Evolutionary conservation across 2,888 invertebrate species (phyloP).

Genomic region (Drosophila mayaguana): DNA sequence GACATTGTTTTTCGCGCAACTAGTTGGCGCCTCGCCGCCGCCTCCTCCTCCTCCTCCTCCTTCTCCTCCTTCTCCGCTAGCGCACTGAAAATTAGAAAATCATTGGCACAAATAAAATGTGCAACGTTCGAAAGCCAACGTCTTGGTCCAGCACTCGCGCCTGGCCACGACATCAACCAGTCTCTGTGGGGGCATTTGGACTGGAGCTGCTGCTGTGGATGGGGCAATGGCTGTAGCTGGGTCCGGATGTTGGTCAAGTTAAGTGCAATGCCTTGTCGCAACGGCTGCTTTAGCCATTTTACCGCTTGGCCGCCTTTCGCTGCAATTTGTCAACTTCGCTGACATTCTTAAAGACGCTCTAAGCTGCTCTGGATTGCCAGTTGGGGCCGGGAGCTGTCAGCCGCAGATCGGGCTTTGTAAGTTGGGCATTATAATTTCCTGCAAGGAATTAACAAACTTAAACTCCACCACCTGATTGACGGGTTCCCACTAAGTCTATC

Average conservation of each 20-base stretch:
- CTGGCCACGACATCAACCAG: conserved; percentile 40
- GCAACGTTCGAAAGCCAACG: conserved; percentile 39
- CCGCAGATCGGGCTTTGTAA: conserved; percentile 36
- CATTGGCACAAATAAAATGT: conserved; percentile 75
- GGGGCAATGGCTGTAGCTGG: neutral
- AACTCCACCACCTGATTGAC: conserved; percentile 42
- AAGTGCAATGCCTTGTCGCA: conserved; percentile 76
- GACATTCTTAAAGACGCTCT: conserved; percentile 65
- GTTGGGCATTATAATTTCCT: conserved; percentile 47
- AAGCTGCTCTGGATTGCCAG: conserved; percentile 54
- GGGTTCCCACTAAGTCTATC: neutral
- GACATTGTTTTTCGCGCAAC: conserved; percentile 63
- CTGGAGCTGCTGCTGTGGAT: conserved; percentile 2
- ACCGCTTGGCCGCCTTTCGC: conserved; percentile 46
- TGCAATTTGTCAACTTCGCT: conserved; percentile 62
- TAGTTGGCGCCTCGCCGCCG: conserved; percentile 10
- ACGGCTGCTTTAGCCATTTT: conserved; percentile 59
- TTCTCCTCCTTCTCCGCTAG: neutral
- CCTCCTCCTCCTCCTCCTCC: neutral
- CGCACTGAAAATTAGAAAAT: conserved; percentile 71
- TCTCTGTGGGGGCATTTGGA: neutral
- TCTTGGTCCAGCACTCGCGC: conserved; percentile 46
- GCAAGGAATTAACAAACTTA: conserved; percentile 43
- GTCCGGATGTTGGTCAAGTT: conserved; percentile 63
- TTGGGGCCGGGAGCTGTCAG: conserved; percentile 19